Conservation (phyloP, 2,797 vertebrate genomes). For the Pangasius mekongensis region DNA sequence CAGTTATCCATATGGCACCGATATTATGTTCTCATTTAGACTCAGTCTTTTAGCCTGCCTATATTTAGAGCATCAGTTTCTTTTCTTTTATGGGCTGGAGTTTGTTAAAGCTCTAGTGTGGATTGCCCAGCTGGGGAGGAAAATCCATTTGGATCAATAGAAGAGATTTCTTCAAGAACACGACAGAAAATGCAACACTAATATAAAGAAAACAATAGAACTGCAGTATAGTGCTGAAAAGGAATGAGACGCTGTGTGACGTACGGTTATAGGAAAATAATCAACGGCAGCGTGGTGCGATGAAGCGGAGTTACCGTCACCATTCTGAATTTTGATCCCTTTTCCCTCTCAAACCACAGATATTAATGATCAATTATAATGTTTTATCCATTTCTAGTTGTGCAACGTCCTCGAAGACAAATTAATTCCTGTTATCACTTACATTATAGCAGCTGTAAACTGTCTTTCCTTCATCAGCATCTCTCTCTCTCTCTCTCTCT, state of each 20-base stretch:
- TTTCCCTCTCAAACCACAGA: background rate
- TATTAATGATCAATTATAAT: background rate
- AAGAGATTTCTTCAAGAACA: background rate
- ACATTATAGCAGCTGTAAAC: background rate
- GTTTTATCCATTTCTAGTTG: background rate
- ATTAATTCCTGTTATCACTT: background rate
- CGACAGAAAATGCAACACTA: background rate
- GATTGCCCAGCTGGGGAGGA: background rate
- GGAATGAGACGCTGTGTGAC: too few species aligned
- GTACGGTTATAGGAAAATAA: background rate
- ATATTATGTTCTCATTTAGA: conserved; percentile 24
- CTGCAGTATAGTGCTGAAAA: background rate
- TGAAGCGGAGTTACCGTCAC: background rate
- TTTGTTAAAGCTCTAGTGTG: background rate
- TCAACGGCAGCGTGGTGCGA: background rate
- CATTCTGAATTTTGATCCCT: background rate
- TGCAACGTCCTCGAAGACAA: background rate
- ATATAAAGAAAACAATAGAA: background rate
- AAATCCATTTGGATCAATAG: background rate
- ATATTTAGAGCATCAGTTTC: conserved; percentile 1
- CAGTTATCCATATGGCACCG: conserved; percentile 48
- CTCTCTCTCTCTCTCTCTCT: too few species aligned
- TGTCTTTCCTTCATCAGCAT: background rate
- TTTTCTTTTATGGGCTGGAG: background rate
- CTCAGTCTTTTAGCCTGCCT: conserved; percentile 3